phyloP scores from a whole-genome alignment of 2,888 invertebrate species.

The Stictocephala bisonia region DNA sequence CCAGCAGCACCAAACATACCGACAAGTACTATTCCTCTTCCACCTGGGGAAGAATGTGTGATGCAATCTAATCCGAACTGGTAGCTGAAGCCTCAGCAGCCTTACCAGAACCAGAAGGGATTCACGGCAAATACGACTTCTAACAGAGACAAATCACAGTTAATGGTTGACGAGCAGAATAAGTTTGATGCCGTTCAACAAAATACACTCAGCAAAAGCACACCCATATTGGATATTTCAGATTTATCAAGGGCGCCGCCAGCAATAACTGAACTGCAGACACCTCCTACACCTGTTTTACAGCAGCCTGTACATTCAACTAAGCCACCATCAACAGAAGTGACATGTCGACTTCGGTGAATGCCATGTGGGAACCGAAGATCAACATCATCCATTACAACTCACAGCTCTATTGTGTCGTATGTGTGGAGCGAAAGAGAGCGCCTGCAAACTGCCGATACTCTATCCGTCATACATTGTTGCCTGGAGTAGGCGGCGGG shows the following conservation, averaged over 20 bases:
- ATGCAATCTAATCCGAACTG: not conserved
- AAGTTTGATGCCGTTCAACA: too few relatives aligned
- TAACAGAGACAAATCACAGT: too few relatives aligned
- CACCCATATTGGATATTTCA: too few relatives aligned
- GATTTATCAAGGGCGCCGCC: too few relatives aligned
- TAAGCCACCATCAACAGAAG: not conserved
- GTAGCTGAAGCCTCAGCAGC: constrained; percentile 24
- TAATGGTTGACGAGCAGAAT: too few relatives aligned
- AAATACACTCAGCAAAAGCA: too few relatives aligned
- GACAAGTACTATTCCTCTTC: not conserved
- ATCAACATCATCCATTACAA: constrained; percentile 86
- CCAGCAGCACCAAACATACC: not conserved
- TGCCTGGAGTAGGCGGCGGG: too few relatives aligned
- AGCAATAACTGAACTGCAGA: not conserved
- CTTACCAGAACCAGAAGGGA: too few relatives aligned
- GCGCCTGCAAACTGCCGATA: too few relatives aligned
- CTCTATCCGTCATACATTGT: too few relatives aligned
- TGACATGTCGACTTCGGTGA: not conserved
- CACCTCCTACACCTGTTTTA: not conserved
- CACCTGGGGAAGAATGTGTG: not conserved
- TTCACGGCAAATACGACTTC: too few relatives aligned
- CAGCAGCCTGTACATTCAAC: not conserved
- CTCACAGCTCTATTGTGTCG: constrained; percentile 91
- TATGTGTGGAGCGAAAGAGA: constrained; percentile 83
- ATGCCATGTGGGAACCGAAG: constrained; percentile 49